Evolutionary conservation across 2,113 vertebrate genomes (phyloP).

Genomic region (Stegostoma tigrinum): DNA sequence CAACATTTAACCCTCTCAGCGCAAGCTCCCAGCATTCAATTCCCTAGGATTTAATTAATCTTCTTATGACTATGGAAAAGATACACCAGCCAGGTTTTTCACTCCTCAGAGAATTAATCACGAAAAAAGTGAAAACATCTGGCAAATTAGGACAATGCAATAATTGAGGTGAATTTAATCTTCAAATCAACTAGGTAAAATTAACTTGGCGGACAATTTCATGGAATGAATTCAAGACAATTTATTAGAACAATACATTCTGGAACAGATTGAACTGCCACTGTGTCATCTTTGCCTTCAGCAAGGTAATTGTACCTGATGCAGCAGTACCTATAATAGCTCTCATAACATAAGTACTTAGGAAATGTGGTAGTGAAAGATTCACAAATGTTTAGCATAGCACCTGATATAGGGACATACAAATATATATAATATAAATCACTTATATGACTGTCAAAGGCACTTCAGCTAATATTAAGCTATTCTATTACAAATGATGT

Average conservation of each 20-base stretch:
- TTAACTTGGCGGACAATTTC: neutral
- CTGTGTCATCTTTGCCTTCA: too few species aligned
- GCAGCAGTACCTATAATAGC: too few species aligned
- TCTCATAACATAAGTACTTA: too few species aligned
- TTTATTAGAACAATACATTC: neutral
- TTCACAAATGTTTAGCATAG: too few species aligned
- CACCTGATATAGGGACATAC: too few species aligned
- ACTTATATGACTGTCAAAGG: too few species aligned
- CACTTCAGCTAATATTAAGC: too few species aligned
- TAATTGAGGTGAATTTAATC: neutral
- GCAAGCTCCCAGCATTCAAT: neutral
- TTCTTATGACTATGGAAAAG: neutral
- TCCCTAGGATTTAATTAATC: neutral
- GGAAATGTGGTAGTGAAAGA: too few species aligned
- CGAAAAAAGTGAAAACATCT: neutral
- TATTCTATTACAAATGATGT: too few species aligned
- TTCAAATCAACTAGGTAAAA: neutral
- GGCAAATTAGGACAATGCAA: neutral
- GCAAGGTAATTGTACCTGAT: too few species aligned
- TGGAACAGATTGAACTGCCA: neutral
- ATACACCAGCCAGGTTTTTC: neutral
- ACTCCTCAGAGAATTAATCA: neutral
- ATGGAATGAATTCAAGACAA: neutral
- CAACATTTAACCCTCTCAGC: neutral
- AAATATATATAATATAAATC: too few species aligned